These are phyloP conservation scores for Drosophila nannoptera DNA, from an alignment of 1,140 invertebrate species.

Conservation along the genomic window DNA sequence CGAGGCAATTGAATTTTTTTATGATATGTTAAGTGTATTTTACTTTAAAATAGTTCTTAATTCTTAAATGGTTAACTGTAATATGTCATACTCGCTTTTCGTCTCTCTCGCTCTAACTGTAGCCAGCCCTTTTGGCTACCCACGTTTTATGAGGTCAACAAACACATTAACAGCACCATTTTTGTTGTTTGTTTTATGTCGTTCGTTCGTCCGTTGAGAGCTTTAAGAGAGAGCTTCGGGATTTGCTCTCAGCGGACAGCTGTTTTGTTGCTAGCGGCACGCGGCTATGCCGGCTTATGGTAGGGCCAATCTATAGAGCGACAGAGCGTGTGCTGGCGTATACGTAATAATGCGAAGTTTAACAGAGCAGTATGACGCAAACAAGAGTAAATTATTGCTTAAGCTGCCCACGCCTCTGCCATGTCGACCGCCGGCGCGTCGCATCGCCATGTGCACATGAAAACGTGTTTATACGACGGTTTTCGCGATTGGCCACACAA, in stretches of 20 bases:
- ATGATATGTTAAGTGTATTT: too few relatives aligned
- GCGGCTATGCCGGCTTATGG: conserved; percentile 45
- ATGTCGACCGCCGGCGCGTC: not conserved
- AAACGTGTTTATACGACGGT: conserved; percentile 30
- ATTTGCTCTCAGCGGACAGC: conserved; percentile 38
- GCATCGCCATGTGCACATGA: conserved; percentile 15
- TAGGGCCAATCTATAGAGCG: conserved; percentile 7
- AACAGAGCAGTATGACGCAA: conserved; percentile 21
- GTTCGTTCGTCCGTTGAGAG: conserved; percentile 33
- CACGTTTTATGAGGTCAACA: conserved; percentile 22
- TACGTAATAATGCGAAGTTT: conserved; percentile 40
- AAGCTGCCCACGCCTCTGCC: conserved; percentile 30
- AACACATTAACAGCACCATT: conserved; percentile 45
- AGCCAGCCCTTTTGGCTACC: conserved; percentile 17
- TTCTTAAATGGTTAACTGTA: too few relatives aligned
- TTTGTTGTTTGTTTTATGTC: conserved; percentile 17
- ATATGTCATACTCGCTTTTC: too few relatives aligned
- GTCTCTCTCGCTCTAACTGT: not conserved
- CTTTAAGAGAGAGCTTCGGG: conserved; percentile 52
- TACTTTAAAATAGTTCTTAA: too few relatives aligned
- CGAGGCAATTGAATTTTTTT: too few relatives aligned
- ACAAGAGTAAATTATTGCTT: conserved; percentile 19
- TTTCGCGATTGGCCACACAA: conserved; percentile 6
- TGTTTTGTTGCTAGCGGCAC: conserved; percentile 45
- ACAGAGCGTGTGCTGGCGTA: conserved; percentile 42